Base-by-base conservation (phyloP, 2,888 invertebrate genomes). In the Xestoiulus laeticollis region DNA sequence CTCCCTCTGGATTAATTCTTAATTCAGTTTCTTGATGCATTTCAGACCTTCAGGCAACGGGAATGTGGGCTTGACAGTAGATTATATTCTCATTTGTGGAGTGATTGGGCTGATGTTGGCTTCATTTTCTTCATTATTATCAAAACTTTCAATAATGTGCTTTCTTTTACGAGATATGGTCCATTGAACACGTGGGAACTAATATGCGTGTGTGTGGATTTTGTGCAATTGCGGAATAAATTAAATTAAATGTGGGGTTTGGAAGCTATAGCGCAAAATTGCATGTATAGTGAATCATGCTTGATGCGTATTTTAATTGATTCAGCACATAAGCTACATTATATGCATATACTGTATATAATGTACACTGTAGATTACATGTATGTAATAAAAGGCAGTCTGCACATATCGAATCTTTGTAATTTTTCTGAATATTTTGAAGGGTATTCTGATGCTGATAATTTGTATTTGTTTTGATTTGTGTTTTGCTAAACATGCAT, bases 1-100 rank as follows among this genome's bases (percentile, higher is more conserved):
- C 68, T 68, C 68, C 68, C 68, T 68, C 68, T 26, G 68, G 68
- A 68, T 68, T 68, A 68, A 68, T 68, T 68, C 68, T 68, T 68
- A 68, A 68, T 68, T 68, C n/a, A 26, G 68, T 26, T 68, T 68
- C 68, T 68, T 26, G 68, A 68, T 68, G 68, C 68, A 68, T 68
- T 68, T 68, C 68, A 68, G 68, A 68, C 68, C 68, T 26, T 12
- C 68, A 68, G 68, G 68, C 68, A 68, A 26, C 68, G 68, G 26
- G 68, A 26, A 68, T 26, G 68, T 68, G 68, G 48, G 5, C n/a
- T 59, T 68, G 68, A 26, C 68, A 68, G 68, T 68, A 68, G 68
- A 68, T 68, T 68, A 68, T 68, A 68, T 68, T 68, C 68, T 68
- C 68, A 68, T 68, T 68, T 68, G 68, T 68, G 68, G 26, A 68